These are phyloP conservation scores for Rhopalosiphum maidis DNA, from an alignment of 1,140 invertebrate genomes.

Conservation along the genomic window DNA sequence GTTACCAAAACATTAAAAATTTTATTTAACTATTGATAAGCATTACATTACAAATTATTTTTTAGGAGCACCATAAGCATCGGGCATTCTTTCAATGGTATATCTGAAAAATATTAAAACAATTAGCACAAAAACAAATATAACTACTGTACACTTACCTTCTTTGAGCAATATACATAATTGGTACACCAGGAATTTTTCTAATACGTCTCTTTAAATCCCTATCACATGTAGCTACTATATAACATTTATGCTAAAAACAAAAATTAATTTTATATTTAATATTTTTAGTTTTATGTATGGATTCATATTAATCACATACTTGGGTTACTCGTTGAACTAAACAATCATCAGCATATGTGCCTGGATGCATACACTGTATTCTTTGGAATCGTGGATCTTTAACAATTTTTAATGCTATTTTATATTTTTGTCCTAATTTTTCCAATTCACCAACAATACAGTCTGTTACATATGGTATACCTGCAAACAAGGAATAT, in stretches of 20 bases:
- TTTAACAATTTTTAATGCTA: slow-evolving; percentile 95
- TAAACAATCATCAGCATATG: slow-evolving; percentile 98
- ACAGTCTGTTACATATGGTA: slow-evolving; percentile 98
- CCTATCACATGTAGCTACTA: slow-evolving; percentile 98
- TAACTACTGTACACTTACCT: slow-evolving; percentile 64
- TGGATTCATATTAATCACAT: slow-evolving; percentile 58
- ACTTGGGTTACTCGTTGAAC: slow-evolving; percentile 93
- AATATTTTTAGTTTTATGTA: not conserved
- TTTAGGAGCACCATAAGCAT: slow-evolving; percentile 80
- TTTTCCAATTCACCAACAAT: slow-evolving; percentile 99
- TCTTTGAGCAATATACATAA: slow-evolving; percentile 95
- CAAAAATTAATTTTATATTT: slow-evolving; percentile 59
- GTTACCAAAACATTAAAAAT: not conserved
- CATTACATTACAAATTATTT: slow-evolving; percentile 1
- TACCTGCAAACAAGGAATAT: slow-evolving; percentile 66
- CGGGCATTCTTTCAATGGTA: slow-evolving; percentile 97
- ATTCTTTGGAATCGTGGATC: slow-evolving; percentile 93
- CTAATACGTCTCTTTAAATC: slow-evolving; percentile 94
- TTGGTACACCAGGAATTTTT: slow-evolving; percentile 98
- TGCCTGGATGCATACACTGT: slow-evolving; percentile 95
- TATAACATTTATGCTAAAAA: slow-evolving; percentile 96
- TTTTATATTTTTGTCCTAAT: slow-evolving; percentile 91
- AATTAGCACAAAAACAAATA: not conserved
- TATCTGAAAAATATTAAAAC: slow-evolving; percentile 67
- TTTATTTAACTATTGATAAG: not conserved